Conservation (phyloP, 2,888 invertebrate species). For the Branchellion lobata region DNA sequence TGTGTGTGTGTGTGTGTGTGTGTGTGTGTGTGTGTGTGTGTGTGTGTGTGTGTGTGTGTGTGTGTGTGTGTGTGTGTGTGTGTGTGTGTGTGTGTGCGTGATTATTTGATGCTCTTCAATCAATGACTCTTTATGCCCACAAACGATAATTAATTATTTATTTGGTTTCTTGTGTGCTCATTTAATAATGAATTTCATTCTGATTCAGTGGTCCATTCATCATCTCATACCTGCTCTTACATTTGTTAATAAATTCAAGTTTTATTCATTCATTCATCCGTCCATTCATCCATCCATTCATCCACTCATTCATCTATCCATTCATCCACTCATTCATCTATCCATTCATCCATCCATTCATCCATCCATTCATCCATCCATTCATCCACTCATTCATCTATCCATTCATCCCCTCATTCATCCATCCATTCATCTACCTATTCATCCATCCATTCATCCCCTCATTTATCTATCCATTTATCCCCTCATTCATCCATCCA, state of each 20-base stretch:
- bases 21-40: neutral
- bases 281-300: neutral
- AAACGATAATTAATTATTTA: too few species aligned
- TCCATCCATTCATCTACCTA: conserved; percentile 12
- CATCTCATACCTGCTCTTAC: too few species aligned
- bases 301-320: neutral
- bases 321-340: conserved; percentile 19
- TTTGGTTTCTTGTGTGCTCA: too few species aligned
- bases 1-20: conserved; percentile 17
- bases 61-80: conserved; percentile 16
- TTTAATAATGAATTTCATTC: too few species aligned
- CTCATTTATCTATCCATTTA: conserved; percentile 27
- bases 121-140: too few species aligned
- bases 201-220: too few species aligned
- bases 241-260: neutral
- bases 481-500: conserved; percentile 13
- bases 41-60: conserved; percentile 10
- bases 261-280: conserved; percentile 16
- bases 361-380: conserved; percentile 16
- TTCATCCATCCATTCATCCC: conserved; percentile 17
- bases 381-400: conserved; percentile 10
- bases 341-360: conserved; percentile 7
- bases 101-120: too few species aligned
- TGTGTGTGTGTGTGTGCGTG: conserved; percentile 23
- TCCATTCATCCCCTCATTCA: conserved; percentile 9